Base-by-base conservation (phyloP, 2,797 vertebrate species). In the Crocodylus rhombifer region DNA sequence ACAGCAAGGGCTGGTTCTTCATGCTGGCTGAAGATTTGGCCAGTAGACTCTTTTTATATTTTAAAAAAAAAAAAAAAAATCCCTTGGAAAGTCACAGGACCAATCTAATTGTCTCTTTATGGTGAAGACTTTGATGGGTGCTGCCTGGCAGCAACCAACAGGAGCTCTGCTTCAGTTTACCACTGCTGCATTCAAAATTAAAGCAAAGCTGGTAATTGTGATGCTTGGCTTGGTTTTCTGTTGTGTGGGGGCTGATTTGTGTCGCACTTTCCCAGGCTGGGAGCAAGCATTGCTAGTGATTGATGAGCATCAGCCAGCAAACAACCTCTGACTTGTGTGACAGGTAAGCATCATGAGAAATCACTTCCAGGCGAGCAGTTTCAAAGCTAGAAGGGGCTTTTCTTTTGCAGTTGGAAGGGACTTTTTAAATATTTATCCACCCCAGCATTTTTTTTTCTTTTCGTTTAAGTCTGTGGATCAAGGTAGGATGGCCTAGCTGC, bases 321-420 rank as follows among this genome's bases (percentile, higher is more conserved):
- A 64, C 60, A 14, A 61, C 51, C 26, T 76, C 42, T 51, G 76
- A 2, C 75, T n/a, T 16, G 0, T 16, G 1, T 71, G 82, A 25
- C 0, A 0, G 2, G 55, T 1, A 18, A 12, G 14, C 1, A 5
- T 80, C 58, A 26, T 78, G 23, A 20, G 12, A n/a, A 2, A 0
- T 65, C 0, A 4, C 11, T 67, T 36, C 0, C 3, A 4, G 80
- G 56, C 57, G 87, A 51, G 67, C 4, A 56, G 55, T 51, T 76
- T 12, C 33, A 1, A 7, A 3, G 14, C 58, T 5, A 55, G 20
- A 73, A 64, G 58, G 73, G 82, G 63, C 65, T 36, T 71, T 1
- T 1, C 2, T 69, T 65, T 90, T 77, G 65, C 60, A 77, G 64
- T 80, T 75, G 82, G 30, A 6, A 84, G 93, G 80, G 88, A 76